Evolutionary conservation across 2,888 invertebrate genomes (phyloP), one percentile per base, ranked within the genome.

Genomic region (Ommatoiulus sabulosus): DNA sequence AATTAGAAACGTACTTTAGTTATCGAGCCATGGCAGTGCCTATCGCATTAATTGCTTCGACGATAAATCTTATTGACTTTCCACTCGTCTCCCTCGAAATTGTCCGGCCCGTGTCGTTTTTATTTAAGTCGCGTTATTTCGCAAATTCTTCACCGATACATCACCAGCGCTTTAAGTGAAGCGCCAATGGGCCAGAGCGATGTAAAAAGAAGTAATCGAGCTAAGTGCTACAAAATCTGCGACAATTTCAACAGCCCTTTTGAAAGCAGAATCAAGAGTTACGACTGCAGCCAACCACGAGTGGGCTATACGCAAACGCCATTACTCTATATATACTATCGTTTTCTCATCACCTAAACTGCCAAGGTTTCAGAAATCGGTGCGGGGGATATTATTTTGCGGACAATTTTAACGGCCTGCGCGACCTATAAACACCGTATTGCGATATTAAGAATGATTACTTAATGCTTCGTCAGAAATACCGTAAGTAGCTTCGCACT

Each of bases 181-280:
- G 80, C 80, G 80, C 8, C 80, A 80, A 80, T 80, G 80, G 80
- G 80, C 80, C 80, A 24, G 35, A 43, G 80, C 80, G 15, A 80
- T 80, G 80, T 80, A 80, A 80, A 35, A 80, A 80, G 80, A 80
- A 80, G 80, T 43, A 80, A 80, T 80, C 80, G 35, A 80, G 80
- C 80, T 80, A 80, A 80, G 80, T 80, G 80, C 80, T 80, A 80
- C 80, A 80, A 80, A 80, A 80, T 80, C 80, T 80, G 80, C 80
- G 80, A 80, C 80, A 24, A 80, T 80, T 80, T 35, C 80, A 35
- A 80, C 80, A 80, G 4, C 80, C 80, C 35, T 80, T 80, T 80
- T 80, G 35, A 80, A n/a, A 63, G 63, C 63, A 63, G 24, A 80
- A 80, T 24, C 80, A 80, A 80, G 80, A 80, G 80, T 80, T 80